phyloP scores from a whole-genome alignment of 2,888 invertebrate genomes.

The Leptopilina drosophilae region DNA sequence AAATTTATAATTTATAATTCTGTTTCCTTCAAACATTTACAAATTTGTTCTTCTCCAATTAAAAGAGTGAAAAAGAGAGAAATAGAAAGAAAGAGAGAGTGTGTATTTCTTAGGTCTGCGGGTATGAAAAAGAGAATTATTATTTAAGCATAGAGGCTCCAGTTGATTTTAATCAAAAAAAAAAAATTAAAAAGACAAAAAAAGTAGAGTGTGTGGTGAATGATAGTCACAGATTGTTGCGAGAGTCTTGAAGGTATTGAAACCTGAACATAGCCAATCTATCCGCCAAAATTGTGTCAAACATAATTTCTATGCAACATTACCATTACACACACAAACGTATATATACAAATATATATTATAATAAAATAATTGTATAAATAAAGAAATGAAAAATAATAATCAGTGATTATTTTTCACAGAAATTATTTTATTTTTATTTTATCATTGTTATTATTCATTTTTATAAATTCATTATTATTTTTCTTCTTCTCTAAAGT shows the following conservation, averaged over 20 bases:
- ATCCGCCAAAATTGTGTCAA: slow-evolving; percentile 70
- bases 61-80: background rate
- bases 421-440: background rate
- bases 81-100: background rate
- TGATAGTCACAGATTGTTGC: slow-evolving; percentile 62
- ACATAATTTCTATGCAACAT: slow-evolving; percentile 69
- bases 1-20: too few relatives aligned
- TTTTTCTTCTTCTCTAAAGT: background rate
- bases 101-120: slow-evolving; percentile 16
- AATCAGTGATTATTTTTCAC: slow-evolving; percentile 52
- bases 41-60: slow-evolving; percentile 25
- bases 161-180: slow-evolving; percentile 62
- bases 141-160: slow-evolving; percentile 62
- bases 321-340: slow-evolving; percentile 57
- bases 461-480: background rate
- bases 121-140: slow-evolving; percentile 55
- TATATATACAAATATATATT: slow-evolving; percentile 63
- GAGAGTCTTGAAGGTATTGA: slow-evolving; percentile 60
- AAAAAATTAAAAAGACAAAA: slow-evolving; percentile 37
- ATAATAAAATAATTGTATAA: slow-evolving; percentile 71
- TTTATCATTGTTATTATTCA: background rate
- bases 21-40: too few relatives aligned
- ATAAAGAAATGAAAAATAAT: slow-evolving; percentile 67
- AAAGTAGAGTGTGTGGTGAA: slow-evolving; percentile 60
- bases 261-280: slow-evolving; percentile 63